Evolutionary conservation across 2,113 vertebrate species (phyloP).

Genomic region (Gasterosteus nipponicus): DNA sequence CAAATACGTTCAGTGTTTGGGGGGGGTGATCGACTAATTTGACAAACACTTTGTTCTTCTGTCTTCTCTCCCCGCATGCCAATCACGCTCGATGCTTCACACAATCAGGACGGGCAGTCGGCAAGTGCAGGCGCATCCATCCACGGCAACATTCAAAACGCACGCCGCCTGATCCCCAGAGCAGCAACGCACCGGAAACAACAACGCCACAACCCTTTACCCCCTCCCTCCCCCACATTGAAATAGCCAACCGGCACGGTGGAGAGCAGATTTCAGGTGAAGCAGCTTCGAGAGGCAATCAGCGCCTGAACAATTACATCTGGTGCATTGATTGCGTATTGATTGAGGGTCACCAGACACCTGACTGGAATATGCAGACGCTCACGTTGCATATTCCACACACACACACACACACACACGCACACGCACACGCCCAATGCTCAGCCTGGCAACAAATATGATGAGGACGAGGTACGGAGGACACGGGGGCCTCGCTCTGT

Average conservation of each 20-base stretch:
- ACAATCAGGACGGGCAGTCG: not conserved
- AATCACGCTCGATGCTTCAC: conserved; percentile 61
- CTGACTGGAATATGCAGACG: conserved; percentile 52
- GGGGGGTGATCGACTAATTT: conserved; percentile 64
- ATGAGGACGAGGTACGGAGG: not conserved
- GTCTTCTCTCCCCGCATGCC: conserved; percentile 61
- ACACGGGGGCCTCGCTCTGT: conserved; percentile 10
- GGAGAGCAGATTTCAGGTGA: conserved; percentile 36
- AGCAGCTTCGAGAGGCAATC: conserved; percentile 57
- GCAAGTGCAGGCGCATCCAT: conserved; percentile 45
- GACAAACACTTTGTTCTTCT: conserved; percentile 73
- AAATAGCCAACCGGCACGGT: not conserved
- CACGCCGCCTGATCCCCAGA: conserved; percentile 27
- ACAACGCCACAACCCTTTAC: no score
- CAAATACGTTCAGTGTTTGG: conserved; percentile 57
- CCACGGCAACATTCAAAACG: conserved; percentile 34
- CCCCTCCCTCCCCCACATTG: not conserved
- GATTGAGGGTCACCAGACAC: conserved; percentile 49
- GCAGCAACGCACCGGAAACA: conserved; percentile 16
- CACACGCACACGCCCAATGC: conserved; percentile 4
- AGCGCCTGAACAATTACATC: conserved; percentile 56
- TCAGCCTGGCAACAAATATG: not conserved
- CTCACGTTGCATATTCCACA: conserved; percentile 15
- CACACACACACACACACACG: conserved; percentile 10
- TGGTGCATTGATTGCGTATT: conserved; percentile 61